These are phyloP conservation scores for Scopus umbretta DNA, from an alignment of 2,113 vertebrate genomes.

Conservation along the genomic window DNA sequence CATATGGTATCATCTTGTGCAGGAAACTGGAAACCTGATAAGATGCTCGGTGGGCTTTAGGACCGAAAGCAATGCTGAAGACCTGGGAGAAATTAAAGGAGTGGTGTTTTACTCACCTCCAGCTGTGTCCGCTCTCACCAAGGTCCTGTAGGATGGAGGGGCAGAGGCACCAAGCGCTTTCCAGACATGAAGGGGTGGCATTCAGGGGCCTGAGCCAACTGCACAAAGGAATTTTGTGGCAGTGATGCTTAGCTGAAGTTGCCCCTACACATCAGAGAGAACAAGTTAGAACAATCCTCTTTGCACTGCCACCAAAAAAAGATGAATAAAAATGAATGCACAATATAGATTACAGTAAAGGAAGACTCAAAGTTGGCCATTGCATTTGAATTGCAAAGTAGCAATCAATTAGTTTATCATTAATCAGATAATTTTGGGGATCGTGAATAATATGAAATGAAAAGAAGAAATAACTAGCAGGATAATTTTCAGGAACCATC, in stretches of 20 bases:
- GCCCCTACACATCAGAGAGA: neutral
- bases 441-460: slow-evolving; percentile 79
- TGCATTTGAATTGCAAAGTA: slow-evolving; percentile 64
- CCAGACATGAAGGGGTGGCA: neutral
- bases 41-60: neutral
- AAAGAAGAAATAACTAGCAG: slow-evolving; percentile 84
- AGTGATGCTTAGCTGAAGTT: neutral
- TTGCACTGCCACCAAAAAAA: neutral
- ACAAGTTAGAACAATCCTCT: neutral
- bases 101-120: neutral
- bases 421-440: slow-evolving; percentile 80
- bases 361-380: slow-evolving; percentile 18
- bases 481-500: slow-evolving; percentile 87
- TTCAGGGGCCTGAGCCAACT: neutral
- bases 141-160: neutral
- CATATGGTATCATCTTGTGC: neutral
- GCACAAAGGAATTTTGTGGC: neutral
- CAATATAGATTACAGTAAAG: neutral
- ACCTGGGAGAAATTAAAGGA: neutral
- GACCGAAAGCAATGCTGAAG: neutral
- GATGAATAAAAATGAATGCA: neutral
- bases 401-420: slow-evolving; percentile 85
- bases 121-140: neutral
- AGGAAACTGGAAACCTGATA: neutral
- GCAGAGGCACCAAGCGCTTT: neutral